Percentiles rank a stretch among this genome's conserved stretches.
These are phyloP conservation scores for Synergus laeviventris DNA, from an alignment of 2,888 invertebrate genomes.

Conservation along the genomic window DNA sequence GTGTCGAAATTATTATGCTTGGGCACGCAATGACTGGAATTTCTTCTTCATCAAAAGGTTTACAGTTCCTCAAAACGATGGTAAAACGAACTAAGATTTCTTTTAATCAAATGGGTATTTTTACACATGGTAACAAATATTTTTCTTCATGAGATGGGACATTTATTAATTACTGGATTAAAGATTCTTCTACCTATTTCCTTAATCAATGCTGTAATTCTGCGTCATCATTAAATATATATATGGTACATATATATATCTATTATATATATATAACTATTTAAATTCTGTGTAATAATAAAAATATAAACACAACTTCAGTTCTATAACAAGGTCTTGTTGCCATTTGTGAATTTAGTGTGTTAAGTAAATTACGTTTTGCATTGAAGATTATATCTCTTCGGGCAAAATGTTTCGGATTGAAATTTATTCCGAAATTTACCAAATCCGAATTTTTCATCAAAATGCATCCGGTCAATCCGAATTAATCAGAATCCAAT, in stretches of 20 bases:
- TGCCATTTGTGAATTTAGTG: not conserved
- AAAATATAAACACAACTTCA: not conserved
- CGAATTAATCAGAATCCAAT: no score
- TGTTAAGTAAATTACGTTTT: not conserved
- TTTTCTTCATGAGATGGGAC: not conserved
- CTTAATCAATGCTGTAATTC: no score
- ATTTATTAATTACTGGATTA: no score
- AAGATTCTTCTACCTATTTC: no score
- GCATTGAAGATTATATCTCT: not conserved
- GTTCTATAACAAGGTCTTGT: not conserved
- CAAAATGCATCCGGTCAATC: no score
- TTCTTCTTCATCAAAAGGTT: not conserved
- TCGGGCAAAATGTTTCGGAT: no score
- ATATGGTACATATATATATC: not conserved
- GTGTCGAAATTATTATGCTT: slow-evolving; percentile 4
- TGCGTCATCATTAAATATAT: no score
- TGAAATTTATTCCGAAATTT: no score
- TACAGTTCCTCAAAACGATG: not conserved
- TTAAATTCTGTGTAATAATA: not conserved
- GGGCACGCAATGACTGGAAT: not conserved
- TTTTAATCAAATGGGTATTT: not conserved
- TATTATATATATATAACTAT: no score
- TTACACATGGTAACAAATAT: not conserved
- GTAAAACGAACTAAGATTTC: not conserved
- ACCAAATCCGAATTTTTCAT: no score